A percentile compares a stretch with the other conserved stretches of the same genome.
phyloP scores from a whole-genome alignment of 2,888 invertebrate species.

The Eretmocerus hayati region DNA sequence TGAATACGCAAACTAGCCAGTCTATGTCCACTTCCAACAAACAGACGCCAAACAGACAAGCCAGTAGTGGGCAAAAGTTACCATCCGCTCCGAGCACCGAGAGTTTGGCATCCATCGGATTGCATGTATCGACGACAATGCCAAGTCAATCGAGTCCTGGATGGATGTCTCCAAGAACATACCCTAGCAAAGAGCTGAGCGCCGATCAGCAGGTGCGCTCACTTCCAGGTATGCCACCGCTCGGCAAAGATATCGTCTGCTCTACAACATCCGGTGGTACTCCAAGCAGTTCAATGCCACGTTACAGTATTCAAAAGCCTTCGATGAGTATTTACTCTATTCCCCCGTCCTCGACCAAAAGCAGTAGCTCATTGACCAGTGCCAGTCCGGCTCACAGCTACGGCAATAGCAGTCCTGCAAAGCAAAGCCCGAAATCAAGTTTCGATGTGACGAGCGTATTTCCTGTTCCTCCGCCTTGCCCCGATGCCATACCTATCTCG shows the following conservation, averaged over 20 bases:
- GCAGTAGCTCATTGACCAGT: slow-evolving; percentile 20
- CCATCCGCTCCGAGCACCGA: slow-evolving; percentile 24
- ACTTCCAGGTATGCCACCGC: slow-evolving; percentile 17
- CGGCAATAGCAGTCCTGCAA: slow-evolving; percentile 11
- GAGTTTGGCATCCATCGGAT: slow-evolving; percentile 28
- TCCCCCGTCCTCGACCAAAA: slow-evolving; percentile 31
- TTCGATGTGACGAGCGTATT: slow-evolving; percentile 29
- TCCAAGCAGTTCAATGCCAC: slow-evolving; percentile 24
- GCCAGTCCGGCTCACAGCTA: slow-evolving; percentile 5
- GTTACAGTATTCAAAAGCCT: slow-evolving; percentile 33
- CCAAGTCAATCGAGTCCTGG: slow-evolving; percentile 12
- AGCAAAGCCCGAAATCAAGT: slow-evolving; percentile 16
- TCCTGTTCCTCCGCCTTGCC: slow-evolving; percentile 41
- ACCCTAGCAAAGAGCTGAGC: not conserved
- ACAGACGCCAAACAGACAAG: slow-evolving; percentile 3
- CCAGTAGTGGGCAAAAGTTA: not conserved
- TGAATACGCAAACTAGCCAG: not conserved
- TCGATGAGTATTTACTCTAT: slow-evolving; percentile 37
- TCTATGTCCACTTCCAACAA: slow-evolving; percentile 1
- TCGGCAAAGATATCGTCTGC: slow-evolving; percentile 20
- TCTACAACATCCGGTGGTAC: slow-evolving; percentile 16
- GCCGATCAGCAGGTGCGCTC: slow-evolving; percentile 17
- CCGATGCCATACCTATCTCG: slow-evolving; percentile 43
- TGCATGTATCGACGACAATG: slow-evolving; percentile 32
- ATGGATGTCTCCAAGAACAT: slow-evolving; percentile 8